Percentiles rank a stretch among this genome's conserved stretches.
These are phyloP conservation scores for Intellagama lesueurii DNA, from an alignment of 2,797 vertebrate species.

Conservation along the genomic window DNA sequence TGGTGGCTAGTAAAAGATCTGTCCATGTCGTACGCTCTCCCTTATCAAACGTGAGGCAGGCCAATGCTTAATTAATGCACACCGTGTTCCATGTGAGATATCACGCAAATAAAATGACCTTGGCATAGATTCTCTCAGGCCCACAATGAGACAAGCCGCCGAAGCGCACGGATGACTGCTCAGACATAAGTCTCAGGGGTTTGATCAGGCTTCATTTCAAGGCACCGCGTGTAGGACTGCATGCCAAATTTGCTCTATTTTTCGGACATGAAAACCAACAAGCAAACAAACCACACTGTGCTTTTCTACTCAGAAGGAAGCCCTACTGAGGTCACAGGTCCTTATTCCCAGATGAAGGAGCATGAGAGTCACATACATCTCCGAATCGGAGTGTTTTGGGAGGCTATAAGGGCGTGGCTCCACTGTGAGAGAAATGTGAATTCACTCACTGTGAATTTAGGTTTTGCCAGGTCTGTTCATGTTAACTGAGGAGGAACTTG, in stretches of 20 bases:
- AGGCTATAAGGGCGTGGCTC: too few species aligned
- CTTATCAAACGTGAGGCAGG: slow-evolving; percentile 39
- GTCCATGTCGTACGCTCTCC: slow-evolving; percentile 36
- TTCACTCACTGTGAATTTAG: too few species aligned
- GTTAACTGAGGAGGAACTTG: too few species aligned
- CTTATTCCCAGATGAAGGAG: too few species aligned
- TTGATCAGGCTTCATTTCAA: not conserved
- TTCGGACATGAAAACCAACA: not conserved
- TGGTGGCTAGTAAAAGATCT: slow-evolving; percentile 50
- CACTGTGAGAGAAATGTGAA: too few species aligned
- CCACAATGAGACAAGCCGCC: not conserved
- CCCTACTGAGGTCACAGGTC: too few species aligned
- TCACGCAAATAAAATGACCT: slow-evolving; percentile 10
- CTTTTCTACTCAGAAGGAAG: too few species aligned
- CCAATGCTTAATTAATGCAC: slow-evolving; percentile 48
- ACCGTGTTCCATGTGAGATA: slow-evolving; percentile 44
- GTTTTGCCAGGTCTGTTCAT: too few species aligned
- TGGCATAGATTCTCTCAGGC: not conserved
- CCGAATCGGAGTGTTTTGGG: too few species aligned
- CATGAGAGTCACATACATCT: too few species aligned
- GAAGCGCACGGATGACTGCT: not conserved
- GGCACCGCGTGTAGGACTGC: not conserved
- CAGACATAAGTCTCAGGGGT: not conserved
- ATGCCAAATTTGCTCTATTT: slow-evolving; percentile 19
- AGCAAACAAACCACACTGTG: too few species aligned